Evolutionary conservation across 92 coral and sea anemone genomes (phyloP), one percentile per base, ranked within the genome.

Genomic region (Phenganax subtilis): DNA sequence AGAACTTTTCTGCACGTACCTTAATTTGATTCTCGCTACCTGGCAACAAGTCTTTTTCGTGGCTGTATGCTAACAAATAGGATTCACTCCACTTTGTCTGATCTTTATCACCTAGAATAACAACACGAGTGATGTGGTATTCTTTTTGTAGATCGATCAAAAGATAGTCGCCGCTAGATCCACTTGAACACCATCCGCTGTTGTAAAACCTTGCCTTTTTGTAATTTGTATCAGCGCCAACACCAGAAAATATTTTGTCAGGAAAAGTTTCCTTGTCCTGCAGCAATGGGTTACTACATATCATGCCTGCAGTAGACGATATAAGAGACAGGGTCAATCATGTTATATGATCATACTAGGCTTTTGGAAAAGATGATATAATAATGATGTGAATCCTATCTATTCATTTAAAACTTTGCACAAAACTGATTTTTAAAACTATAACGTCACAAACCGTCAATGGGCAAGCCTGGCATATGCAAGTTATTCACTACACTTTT

Each of bases 101-200:
- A 10, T 29, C 9, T 29, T 20, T 68, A 37, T 68, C 54, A 68
- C 53, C 73, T 52, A 64, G 8, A 11, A 28, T 12, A 9, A 64
- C 70, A 28, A 64, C 70, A 6, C 12, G 70, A 17, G 70, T 28
- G 0, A 68, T 68, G 73, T 68, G 73, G 31, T 66, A 66, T 27
- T 66, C 72, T 66, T 66, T 66, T 30, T 27, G 12, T 9, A 66
- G 72, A 16, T 68, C 73, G n/a, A 68, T 20, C 73, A 28, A 3
- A 28, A 68, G 73, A 68, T 17, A 68, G 3, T 15, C 11, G 15
- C 9, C 54, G 9, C 17, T 37, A 37, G 2, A 14, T 3, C 16
- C 3, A 20, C n/a, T 6, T 6, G 54, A 1, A 68, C 73, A 37
- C 53, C 73, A 68, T 16, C 52, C 52, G 16, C 20, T 17, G 31